These are phyloP conservation scores for Bombus pyrosoma DNA, from an alignment of 1,140 invertebrate genomes.

Conservation along the genomic window DNA sequence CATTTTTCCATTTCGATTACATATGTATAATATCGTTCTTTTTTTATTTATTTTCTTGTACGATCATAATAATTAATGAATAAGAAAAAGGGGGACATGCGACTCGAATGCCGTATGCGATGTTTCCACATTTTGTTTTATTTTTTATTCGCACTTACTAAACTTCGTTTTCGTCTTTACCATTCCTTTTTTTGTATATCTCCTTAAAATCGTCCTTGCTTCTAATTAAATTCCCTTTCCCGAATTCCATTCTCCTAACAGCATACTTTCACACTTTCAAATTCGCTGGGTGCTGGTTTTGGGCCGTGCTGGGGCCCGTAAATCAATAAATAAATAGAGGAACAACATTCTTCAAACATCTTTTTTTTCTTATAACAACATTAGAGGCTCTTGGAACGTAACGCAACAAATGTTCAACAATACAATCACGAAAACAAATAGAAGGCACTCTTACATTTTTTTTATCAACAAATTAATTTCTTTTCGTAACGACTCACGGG, in stretches of 20 bases:
- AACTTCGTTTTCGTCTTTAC: slow-evolving; percentile 43
- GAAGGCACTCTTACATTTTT: slow-evolving; percentile 80
- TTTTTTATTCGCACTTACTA: slow-evolving; percentile 18
- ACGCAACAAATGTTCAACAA: slow-evolving; percentile 81
- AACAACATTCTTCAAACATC: slow-evolving; percentile 79
- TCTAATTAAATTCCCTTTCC: slow-evolving; percentile 35
- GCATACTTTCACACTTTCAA: slow-evolving; percentile 70
- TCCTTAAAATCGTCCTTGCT: background rate
- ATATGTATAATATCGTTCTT: slow-evolving; percentile 26
- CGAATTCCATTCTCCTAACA: slow-evolving; percentile 61
- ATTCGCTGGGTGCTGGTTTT: slow-evolving; percentile 69
- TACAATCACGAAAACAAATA: slow-evolving; percentile 81
- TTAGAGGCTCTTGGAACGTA: slow-evolving; percentile 81
- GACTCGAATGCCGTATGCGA: slow-evolving; percentile 65
- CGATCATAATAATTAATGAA: slow-evolving; percentile 12
- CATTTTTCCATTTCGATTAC: slow-evolving; percentile 9
- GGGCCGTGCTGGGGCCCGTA: slow-evolving; percentile 58
- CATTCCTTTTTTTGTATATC: slow-evolving; percentile 17
- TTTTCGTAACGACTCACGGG: slow-evolving; percentile 73
- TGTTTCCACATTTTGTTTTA: slow-evolving; percentile 39
- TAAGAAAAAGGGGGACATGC: slow-evolving; percentile 62
- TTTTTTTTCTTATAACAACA: slow-evolving; percentile 79
- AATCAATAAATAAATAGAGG: slow-evolving; percentile 80
- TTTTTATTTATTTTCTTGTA: slow-evolving; percentile 11
- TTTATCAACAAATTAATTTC: slow-evolving; percentile 78